Conservation (phyloP, 2,113 vertebrate genomes). For the Apus apus region DNA sequence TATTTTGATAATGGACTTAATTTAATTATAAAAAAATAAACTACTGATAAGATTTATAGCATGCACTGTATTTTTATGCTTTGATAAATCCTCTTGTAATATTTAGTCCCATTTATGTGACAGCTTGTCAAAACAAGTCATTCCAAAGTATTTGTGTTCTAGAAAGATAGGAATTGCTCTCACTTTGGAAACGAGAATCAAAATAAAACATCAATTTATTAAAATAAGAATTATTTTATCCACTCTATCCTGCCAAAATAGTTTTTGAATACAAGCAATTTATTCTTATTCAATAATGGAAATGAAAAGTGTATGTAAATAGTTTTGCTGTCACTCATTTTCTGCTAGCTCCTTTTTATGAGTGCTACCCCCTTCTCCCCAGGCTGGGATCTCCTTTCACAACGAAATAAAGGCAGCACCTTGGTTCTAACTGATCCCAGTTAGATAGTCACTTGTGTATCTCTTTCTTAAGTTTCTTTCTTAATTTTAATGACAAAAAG, state of each 20-base stretch:
- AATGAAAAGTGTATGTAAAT: background rate
- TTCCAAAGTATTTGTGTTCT: constrained; percentile 18
- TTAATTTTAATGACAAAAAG: background rate
- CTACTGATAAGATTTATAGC: background rate
- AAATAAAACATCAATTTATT: background rate
- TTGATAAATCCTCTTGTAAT: background rate
- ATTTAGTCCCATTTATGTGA: background rate
- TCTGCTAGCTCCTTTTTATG: background rate
- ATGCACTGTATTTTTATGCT: background rate
- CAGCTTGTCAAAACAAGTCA: constrained; percentile 18
- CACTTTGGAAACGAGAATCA: background rate
- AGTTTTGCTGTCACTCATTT: background rate
- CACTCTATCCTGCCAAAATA: background rate
- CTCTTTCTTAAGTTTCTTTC: background rate
- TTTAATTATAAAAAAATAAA: background rate
- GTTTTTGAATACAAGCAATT: background rate
- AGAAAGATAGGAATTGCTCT: background rate
- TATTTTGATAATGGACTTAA: background rate
- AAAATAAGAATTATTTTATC: background rate
- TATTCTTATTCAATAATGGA: background rate
- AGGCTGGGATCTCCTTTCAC: background rate
- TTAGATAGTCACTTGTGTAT: background rate
- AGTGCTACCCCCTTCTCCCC: background rate
- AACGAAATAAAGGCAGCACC: background rate
- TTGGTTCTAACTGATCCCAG: background rate